A percentile compares a stretch with the other conserved stretches of the same genome.
These are phyloP conservation scores for Artemia sinica DNA, from an alignment of 2,888 invertebrate species.

Conservation along the genomic window DNA sequence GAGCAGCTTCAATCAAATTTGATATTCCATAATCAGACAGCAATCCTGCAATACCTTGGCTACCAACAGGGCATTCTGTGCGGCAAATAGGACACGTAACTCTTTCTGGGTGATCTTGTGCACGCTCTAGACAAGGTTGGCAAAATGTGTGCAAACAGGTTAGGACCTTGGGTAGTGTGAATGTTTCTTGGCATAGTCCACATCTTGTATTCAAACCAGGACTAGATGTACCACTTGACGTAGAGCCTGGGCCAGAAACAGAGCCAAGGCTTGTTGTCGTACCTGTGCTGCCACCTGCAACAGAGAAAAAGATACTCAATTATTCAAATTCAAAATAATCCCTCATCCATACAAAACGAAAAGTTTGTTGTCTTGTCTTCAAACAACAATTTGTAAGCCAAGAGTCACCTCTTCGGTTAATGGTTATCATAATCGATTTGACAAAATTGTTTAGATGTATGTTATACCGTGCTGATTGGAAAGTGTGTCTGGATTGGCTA, in stretches of 20 bases:
- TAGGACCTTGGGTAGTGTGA: conserved; percentile 35
- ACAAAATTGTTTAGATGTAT: too few species aligned
- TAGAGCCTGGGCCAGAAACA: conserved; percentile 16
- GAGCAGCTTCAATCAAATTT: conserved; percentile 34
- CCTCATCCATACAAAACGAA: too few species aligned
- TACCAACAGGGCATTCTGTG: conserved; percentile 36
- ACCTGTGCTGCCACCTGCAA: neutral
- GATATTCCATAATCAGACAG: conserved; percentile 42
- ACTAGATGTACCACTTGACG: conserved; percentile 21
- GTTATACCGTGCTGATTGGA: too few species aligned
- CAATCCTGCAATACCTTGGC: conserved; percentile 45
- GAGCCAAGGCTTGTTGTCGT: conserved; percentile 15
- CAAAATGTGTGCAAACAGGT: conserved; percentile 71
- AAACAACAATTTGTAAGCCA: too few species aligned
- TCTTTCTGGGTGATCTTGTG: conserved; percentile 48
- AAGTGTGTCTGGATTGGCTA: too few species aligned
- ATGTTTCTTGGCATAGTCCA: conserved; percentile 20
- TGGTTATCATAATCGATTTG: too few species aligned
- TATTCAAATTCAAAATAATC: too few species aligned
- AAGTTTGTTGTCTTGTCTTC: too few species aligned
- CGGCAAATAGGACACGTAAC: conserved; percentile 54
- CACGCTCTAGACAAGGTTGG: conserved; percentile 49
- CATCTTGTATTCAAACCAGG: conserved; percentile 21
- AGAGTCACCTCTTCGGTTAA: too few species aligned
- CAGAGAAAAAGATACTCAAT: neutral